Percentiles rank a stretch among this genome's conserved stretches.
Evolutionary conservation across 2,113 vertebrate species (phyloP).

Genomic region (Oreamnos americanus): DNA sequence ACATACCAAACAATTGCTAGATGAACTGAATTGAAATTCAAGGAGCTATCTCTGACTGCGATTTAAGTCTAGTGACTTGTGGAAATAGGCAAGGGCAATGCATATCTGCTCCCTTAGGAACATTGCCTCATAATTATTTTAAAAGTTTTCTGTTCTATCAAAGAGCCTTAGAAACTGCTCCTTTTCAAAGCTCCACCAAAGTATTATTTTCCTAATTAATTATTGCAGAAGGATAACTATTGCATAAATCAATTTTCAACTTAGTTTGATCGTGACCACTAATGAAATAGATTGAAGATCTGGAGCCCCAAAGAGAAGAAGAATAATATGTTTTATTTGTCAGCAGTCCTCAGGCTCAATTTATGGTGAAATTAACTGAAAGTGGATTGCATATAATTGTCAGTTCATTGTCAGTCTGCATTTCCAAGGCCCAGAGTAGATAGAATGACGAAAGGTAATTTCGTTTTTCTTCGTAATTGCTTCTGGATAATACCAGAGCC

Average conservation of each 20-base stretch:
- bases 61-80: constrained; percentile 42
- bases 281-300: constrained; percentile 68
- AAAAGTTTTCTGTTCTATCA: constrained; percentile 72
- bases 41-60: background rate
- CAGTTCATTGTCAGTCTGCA: constrained; percentile 61
- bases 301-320: constrained; percentile 69
- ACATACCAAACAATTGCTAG: background rate
- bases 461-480: constrained; percentile 75
- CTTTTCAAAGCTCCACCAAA: constrained; percentile 64
- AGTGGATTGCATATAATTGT: constrained; percentile 76
- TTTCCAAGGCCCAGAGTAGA: constrained; percentile 60
- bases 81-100: constrained; percentile 48
- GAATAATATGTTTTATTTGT: constrained; percentile 77
- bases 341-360: constrained; percentile 70
- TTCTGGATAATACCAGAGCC: constrained; percentile 72
- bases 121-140: constrained; percentile 70
- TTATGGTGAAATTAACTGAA: constrained; percentile 75
- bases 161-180: constrained; percentile 57
- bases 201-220: constrained; percentile 75
- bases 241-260: constrained; percentile 74
- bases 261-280: constrained; percentile 68
- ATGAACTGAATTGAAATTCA: constrained; percentile 56
- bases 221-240: constrained; percentile 68
- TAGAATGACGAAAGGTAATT: constrained; percentile 71
- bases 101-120: constrained; percentile 56